Conservation (phyloP, 1,140 invertebrate genomes). For the Apis mellifera region DNA sequence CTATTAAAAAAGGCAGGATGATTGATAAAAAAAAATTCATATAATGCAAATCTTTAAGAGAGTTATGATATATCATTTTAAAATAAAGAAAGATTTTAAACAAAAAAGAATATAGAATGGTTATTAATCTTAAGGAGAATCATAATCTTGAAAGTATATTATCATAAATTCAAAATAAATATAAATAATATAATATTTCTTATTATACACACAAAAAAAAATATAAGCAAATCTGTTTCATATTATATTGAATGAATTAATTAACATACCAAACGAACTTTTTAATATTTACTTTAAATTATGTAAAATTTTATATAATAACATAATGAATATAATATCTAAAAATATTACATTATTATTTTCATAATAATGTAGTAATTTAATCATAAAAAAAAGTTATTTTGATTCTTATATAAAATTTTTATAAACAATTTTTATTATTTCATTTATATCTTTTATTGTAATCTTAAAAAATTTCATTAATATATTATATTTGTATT, state of each 20-base stretch:
- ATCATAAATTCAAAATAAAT: constrained; percentile 18
- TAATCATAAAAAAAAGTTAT: background rate
- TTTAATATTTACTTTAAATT: constrained; percentile 14
- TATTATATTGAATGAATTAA: constrained; percentile 14
- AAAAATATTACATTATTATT: constrained; percentile 15
- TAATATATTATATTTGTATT: background rate
- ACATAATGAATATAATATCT: constrained; percentile 4
- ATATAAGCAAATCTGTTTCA: background rate
- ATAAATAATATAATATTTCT: constrained; percentile 31
- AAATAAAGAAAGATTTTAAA: constrained; percentile 24
- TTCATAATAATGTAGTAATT: constrained; percentile 1
- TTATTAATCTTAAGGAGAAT: background rate
- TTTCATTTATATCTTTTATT: background rate
- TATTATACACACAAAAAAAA: background rate
- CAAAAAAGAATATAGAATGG: background rate
- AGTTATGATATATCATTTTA: constrained; percentile 25
- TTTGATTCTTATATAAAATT: background rate
- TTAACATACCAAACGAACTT: constrained; percentile 5
- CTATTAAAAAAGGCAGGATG: constrained; percentile 45
- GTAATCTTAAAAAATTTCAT: background rate
- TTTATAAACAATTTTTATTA: background rate
- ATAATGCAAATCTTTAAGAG: constrained; percentile 28
- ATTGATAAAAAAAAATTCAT: constrained; percentile 44
- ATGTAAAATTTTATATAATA: background rate
- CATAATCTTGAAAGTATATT: background rate